A percentile compares a stretch with the other conserved stretches of the same genome.
Conservation (phyloP, 2,888 invertebrate genomes). For the Megaustenia siamemsis region DNA sequence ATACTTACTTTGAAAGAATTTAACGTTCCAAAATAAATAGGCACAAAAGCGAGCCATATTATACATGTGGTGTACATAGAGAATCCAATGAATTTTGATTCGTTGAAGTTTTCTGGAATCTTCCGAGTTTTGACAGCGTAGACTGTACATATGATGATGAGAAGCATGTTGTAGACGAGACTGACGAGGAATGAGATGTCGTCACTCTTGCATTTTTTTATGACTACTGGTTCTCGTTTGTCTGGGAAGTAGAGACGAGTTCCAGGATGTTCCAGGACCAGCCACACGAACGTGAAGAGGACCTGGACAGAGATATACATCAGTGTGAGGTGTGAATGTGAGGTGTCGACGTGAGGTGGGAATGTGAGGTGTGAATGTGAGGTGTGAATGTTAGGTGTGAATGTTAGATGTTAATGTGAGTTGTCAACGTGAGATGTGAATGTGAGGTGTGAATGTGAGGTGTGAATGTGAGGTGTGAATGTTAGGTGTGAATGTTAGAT, state of each 20-base stretch:
- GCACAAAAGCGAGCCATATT: constrained; percentile 88
- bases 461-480: no score
- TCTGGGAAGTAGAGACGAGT: constrained; percentile 82
- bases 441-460: no score
- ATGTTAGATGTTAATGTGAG: no score
- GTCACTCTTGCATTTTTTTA: constrained; percentile 87
- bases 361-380: no score
- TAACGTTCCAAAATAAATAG: constrained; percentile 89
- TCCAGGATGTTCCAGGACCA: constrained; percentile 78
- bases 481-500: no score
- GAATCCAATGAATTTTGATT: constrained; percentile 90
- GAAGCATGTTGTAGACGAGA: constrained; percentile 87
- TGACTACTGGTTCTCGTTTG: constrained; percentile 76
- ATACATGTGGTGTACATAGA: constrained; percentile 92
- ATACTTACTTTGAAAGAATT: constrained; percentile 87
- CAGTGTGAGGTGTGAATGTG: no score
- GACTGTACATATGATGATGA: constrained; percentile 88
- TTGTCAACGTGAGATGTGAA: no score
- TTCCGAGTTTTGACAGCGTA: constrained; percentile 90
- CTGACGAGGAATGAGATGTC: constrained; percentile 87
- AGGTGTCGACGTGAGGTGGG: no score
- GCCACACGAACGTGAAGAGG: constrained; percentile 82
- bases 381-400: no score
- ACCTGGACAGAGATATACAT: constrained; percentile 78
- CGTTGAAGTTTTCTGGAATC: constrained; percentile 91